Base-by-base conservation (phyloP, 2,888 invertebrate species). In the Timandra comae region DNA sequence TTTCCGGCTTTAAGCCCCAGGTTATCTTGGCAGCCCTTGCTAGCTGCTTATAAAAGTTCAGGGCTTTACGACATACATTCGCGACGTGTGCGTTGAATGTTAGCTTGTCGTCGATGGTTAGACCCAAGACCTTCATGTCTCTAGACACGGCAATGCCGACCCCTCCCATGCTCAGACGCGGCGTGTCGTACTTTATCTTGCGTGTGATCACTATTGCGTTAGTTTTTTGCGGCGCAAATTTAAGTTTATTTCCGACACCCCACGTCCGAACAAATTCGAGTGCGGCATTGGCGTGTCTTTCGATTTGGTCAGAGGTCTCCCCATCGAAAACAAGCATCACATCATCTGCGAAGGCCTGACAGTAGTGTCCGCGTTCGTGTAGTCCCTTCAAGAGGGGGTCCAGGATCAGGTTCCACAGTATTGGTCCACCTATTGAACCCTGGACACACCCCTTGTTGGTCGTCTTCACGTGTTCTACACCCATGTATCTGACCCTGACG, bases 351-450 rank as follows among this genome's bases (percentile, higher is more conserved):
- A 35, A 45, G 1, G 45, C 45, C 7, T 48, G 41, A 3, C 33
- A 32, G 20, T 40, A 33, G 1, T 29, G 12, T 0, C 26, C 27
- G 0, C 11, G 21, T 7, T 12, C 7, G 5, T 30, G 27, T 4
- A 38, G 22, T 3, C 9, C 10, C 11, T 20, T 22, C 4, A 41
- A 20, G 0, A 42, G 35, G 1, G 43, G 38, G 22, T 48, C 45
- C 5, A 49, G 28, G 0, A 47, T 24, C 0, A 51, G 16, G 24
- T 46, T 51, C 48, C 46, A 46, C 0, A 45, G 12, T 0, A 43
- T 36, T 10, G 43, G 38, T 5, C 49, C 35, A 7, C 41, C 29
- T 9, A 44, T 23, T 3, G 42, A 30, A 1, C 41, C 34, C 8
- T 46, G 41, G 1, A 38, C 29, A 8, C 36, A 33, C 1, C 35